Percentiles rank a stretch among this genome's conserved stretches.
These are phyloP conservation scores for Chlorops oryzae DNA, from an alignment of 1,140 invertebrate genomes.

Conservation along the genomic window DNA sequence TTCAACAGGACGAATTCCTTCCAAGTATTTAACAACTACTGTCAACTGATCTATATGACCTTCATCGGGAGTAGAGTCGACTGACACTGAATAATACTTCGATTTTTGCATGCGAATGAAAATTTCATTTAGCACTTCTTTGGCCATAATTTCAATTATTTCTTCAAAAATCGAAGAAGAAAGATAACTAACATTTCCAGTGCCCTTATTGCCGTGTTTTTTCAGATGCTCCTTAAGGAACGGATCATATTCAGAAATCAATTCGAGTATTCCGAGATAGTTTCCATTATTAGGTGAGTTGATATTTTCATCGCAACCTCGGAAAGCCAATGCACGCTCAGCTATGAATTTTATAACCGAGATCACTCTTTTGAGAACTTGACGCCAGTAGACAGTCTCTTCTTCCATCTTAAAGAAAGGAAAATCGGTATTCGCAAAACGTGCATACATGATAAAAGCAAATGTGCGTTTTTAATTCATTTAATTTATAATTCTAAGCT, in stretches of 20 bases:
- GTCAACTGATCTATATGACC: constrained; percentile 47
- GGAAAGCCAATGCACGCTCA: constrained; percentile 19
- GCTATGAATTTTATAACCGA: constrained; percentile 23
- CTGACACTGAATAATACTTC: constrained; percentile 42
- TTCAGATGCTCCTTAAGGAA: constrained; percentile 5
- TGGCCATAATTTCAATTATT: constrained; percentile 27
- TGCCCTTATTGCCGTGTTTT: constrained; percentile 5
- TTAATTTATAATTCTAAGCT: too few relatives aligned
- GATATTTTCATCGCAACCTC: constrained; percentile 23
- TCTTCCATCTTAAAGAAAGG: neutral
- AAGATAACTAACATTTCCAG: constrained; percentile 19
- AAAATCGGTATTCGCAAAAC: neutral
- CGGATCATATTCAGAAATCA: constrained; percentile 25
- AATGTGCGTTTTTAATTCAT: too few relatives aligned
- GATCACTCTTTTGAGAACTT: constrained; percentile 25
- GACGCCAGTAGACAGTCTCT: constrained; percentile 24
- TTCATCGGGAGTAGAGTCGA: constrained; percentile 47
- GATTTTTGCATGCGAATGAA: constrained; percentile 27
- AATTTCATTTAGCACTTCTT: constrained; percentile 29
- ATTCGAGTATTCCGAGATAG: constrained; percentile 24
- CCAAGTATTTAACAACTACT: constrained; percentile 38
- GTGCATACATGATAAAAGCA: neutral
- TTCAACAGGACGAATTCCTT: constrained; percentile 21
- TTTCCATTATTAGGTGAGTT: constrained; percentile 27
- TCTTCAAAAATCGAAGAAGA: constrained; percentile 25